Evolutionary conservation across 2,888 invertebrate species (phyloP), one percentile per base, ranked within the genome.

Genomic region (Lapara coniferarum): DNA sequence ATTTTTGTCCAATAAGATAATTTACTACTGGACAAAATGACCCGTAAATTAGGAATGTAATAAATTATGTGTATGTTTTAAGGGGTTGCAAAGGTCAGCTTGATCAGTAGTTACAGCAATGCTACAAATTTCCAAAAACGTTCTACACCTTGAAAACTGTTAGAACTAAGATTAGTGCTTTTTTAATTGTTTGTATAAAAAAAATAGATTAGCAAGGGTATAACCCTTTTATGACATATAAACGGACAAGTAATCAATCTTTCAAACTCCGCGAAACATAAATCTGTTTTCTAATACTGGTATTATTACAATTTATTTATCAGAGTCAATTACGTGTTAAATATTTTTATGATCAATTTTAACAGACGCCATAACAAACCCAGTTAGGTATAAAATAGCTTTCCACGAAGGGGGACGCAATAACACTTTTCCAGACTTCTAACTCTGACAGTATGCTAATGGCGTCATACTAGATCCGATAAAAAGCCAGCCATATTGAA

Each of bases 391-490:
- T 37, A 49, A 49, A 16, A 63, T 19, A 19, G 49, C 46, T 63
- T 63, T 49, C 5, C 63, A 63, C 49, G 63, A 63, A 63, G 63
- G 63, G 63, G 19, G 16, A 13, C 19, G 63, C 63, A 49, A 49
- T 49, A 63, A 19, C 63, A 46, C 63, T 46, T 46, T 59, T 49
- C 16, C 19, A 19, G 19, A 46, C 63, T 56, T 56, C 25, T 63
- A 63, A 63, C 19, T 63, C 63, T 63, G 63, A 63, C 19, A 46
- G 59, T n/a, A 63, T 63, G 63, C 49, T 49, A 49, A 63, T 63
- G 46, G 44, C 59, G 19, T 19, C 49, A 63, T 19, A 49, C 46
- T 19, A 19, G 19, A 63, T 49, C 63, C 49, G 19, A 55, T 55
- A 55, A 55, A 8, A 19, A 12, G 55, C 55, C 10, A 55, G 19